Base-by-base conservation (phyloP, 1,140 invertebrate genomes). In the Hyposmocoma kahamanoa region DNA sequence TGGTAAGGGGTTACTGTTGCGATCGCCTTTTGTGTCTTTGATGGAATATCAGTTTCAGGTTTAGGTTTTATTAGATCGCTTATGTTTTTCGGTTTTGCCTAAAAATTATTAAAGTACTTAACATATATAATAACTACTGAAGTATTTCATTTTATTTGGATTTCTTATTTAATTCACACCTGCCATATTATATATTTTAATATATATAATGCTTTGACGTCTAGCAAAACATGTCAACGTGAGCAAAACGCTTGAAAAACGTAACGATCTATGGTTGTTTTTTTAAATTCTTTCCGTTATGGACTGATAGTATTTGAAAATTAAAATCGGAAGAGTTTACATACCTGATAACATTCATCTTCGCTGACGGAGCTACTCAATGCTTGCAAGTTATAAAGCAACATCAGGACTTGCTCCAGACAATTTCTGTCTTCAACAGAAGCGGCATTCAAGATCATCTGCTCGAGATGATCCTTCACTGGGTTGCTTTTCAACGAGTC, bases 361-460 rank as follows among this genome's bases (percentile, higher is more conserved):
- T 87, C 83, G 56, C 79, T 81, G 53, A 87, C 75, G 41, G 75
- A 84, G 60, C 78, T 86, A 65, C 81, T 87, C 49, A 89, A 65
- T 47, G 88, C 68, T 73, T 90, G 88, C 11, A 87, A 72, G 59
- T 88, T 88, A 53, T 89, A 88, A 42, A 90, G 71, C 59, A 89
- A 73, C 73, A 87, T 85, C 24, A 89, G 56, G 51, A 90, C 72
- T 57, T 90, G 88, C 58, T 89, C 87, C 62, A 90, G 71, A 47
- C 88, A 89, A 21, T 75, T 76, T 59, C 86, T 88, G 47, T 90
- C 88, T 47, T 88, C 87, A 24, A 84, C 86, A n/a, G 81, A 84
- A 20, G 70, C 73, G 18, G 84, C 81, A 22, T 77, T 86, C 43
- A 86, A 46, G 22, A 83, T 84, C 81, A 84, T 84, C 55, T 83